phyloP scores from a whole-genome alignment of 2,113 vertebrate species.

The Crocuta crocuta region DNA sequence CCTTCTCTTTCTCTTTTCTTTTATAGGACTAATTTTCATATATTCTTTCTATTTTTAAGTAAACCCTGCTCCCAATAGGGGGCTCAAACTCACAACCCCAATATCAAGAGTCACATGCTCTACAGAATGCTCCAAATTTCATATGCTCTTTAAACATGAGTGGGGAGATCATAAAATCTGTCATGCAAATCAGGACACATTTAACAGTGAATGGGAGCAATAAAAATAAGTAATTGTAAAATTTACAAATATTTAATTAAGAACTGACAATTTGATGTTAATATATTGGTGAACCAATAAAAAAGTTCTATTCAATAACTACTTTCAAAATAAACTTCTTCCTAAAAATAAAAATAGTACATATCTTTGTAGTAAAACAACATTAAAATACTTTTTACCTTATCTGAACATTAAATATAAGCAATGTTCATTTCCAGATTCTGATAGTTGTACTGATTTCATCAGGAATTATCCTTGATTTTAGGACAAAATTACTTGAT shows the following conservation, averaged over 20 bases:
- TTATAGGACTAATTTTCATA: neutral
- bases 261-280: neutral
- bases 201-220: neutral
- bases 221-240: neutral
- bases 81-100: neutral
- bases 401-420: neutral
- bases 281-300: neutral
- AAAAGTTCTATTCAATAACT: neutral
- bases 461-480: neutral
- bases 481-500: slow-evolving; percentile 3
- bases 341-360: neutral
- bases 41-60: neutral
- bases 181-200: neutral
- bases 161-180: neutral
- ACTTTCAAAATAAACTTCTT: neutral
- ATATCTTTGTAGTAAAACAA: neutral
- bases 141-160: neutral
- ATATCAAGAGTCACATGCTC: neutral
- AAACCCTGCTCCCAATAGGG: neutral
- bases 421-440: neutral
- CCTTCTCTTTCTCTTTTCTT: neutral
- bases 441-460: neutral
- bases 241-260: neutral
- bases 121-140: neutral
- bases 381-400: neutral